Conservation (phyloP, 1,140 invertebrate species). For the Elysia chlorotica region DNA sequence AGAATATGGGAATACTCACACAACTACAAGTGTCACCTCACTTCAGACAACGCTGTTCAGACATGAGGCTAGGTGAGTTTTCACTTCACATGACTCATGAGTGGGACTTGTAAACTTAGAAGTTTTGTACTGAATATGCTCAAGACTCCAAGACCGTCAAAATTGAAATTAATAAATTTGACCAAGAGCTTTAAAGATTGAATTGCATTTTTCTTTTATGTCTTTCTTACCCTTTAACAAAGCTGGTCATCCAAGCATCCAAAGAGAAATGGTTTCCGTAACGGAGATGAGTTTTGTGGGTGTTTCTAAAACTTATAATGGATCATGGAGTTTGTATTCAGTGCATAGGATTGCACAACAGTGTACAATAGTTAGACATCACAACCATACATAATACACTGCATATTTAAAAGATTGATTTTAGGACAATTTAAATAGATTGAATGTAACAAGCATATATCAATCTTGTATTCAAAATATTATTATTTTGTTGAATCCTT, state of each 20-base stretch:
- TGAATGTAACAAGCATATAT: no score
- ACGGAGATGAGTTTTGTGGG: no score
- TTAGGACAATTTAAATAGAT: no score
- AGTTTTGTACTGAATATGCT: not conserved
- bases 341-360: no score
- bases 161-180: not conserved
- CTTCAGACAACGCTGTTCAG: conserved; percentile 86
- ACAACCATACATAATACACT: no score
- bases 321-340: no score
- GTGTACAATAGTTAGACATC: no score
- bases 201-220: not conserved
- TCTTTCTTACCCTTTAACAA: not conserved
- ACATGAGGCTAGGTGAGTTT: conserved; percentile 66
- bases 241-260: not conserved
- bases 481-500: not conserved
- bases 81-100: not conserved
- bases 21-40: conserved; percentile 82
- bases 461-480: not conserved
- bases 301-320: no score
- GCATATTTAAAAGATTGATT: no score
- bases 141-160: no score
- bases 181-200: not conserved
- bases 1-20: conserved; percentile 83
- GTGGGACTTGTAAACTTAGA: not conserved
- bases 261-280: no score